These are phyloP conservation scores for Apodemus speciosus DNA, from an alignment of 2,113 vertebrate genomes.

Conservation along the genomic window DNA sequence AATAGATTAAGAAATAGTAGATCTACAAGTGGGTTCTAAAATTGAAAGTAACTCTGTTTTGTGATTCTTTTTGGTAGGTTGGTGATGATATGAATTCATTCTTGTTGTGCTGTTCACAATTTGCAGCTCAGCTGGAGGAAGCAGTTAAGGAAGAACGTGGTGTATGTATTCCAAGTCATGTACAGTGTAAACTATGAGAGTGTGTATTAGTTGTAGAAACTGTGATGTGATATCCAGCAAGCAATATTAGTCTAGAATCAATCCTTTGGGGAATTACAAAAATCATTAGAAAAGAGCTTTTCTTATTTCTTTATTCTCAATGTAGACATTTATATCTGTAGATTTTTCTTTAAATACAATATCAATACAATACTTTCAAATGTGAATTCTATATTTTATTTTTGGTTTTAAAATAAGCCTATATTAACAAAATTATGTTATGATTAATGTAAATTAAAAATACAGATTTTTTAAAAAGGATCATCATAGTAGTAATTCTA, in stretches of 20 bases:
- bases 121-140: conserved; percentile 74
- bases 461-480: neutral
- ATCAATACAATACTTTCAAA: neutral
- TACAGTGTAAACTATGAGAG: neutral
- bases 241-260: neutral
- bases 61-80: conserved; percentile 70
- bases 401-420: neutral
- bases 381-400: conserved; percentile 1
- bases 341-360: neutral
- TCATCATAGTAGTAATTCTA: neutral
- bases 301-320: neutral
- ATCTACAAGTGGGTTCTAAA: neutral
- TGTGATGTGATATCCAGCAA: neutral
- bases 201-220: neutral
- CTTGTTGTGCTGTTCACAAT: conserved; percentile 73
- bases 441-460: neutral
- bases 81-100: conserved; percentile 72
- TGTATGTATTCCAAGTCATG: conserved; percentile 69
- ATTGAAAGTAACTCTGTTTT: conserved; percentile 57
- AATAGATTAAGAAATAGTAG: conserved; percentile 12
- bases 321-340: neutral
- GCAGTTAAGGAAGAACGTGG: conserved; percentile 74
- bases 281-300: neutral
- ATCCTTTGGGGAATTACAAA: neutral
- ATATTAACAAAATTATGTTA: neutral